Conservation (phyloP, 2,888 invertebrate species). For the Cyrtodaria siliqua region DNA sequence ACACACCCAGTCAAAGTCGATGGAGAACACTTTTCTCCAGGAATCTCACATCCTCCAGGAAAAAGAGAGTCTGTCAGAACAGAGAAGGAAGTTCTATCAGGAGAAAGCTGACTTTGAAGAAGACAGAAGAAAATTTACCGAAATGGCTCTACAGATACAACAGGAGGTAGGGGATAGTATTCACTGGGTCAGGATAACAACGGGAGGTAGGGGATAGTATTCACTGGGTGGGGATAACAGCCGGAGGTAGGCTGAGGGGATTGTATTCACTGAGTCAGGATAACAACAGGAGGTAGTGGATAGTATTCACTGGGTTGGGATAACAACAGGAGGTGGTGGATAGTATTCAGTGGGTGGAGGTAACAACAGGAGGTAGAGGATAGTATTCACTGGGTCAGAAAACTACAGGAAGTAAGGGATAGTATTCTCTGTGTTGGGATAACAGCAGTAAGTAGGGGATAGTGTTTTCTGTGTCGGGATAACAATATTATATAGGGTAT, state of each 20-base stretch:
- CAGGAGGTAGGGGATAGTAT: conserved; percentile 74
- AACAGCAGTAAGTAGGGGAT: conserved; percentile 75
- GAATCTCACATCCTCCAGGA: conserved; percentile 79
- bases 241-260: conserved; percentile 78
- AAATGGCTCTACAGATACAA: conserved; percentile 77
- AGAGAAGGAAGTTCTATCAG: conserved; percentile 76
- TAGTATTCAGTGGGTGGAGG: too few species aligned
- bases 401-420: conserved; percentile 75
- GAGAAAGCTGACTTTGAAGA: conserved; percentile 82
- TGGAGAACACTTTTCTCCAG: conserved; percentile 74
- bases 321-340: background rate
- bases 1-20: conserved; percentile 71
- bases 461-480: too few species aligned
- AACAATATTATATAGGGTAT: too few species aligned
- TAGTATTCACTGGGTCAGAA: too few species aligned
- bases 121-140: conserved; percentile 78
- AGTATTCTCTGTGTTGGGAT: too few species aligned
- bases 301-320: background rate
- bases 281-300: too few species aligned
- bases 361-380: conserved; percentile 76
- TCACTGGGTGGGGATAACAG: too few species aligned
- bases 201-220: conserved; percentile 74
- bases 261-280: too few species aligned
- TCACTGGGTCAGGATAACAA: too few species aligned
- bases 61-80: conserved; percentile 75